These are phyloP conservation scores for Lissonota sp. DNA, from an alignment of 2,888 invertebrate genomes.

Conservation along the genomic window DNA sequence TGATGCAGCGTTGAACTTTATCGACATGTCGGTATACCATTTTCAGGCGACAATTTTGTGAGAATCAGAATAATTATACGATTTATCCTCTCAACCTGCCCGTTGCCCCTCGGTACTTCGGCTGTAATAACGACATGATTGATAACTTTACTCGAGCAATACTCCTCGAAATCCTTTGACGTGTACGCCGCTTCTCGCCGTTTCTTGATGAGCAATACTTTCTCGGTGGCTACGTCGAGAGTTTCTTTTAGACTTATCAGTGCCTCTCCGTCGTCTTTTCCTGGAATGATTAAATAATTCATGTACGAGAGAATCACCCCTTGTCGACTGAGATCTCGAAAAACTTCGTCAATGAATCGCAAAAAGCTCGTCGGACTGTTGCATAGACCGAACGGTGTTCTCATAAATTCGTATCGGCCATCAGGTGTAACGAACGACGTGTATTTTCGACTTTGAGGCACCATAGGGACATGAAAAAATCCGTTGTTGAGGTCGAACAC, in stretches of 20 bases:
- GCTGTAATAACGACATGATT: constrained; percentile 72
- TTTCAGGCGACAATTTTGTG: constrained; percentile 60
- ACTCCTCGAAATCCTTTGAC: constrained; percentile 51
- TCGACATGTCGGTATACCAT: constrained; percentile 18
- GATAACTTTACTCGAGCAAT: constrained; percentile 55
- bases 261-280: constrained; percentile 26
- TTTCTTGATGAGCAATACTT: constrained; percentile 45
- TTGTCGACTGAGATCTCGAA: constrained; percentile 52
- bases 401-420: constrained; percentile 68
- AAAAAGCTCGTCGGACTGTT: constrained; percentile 62
- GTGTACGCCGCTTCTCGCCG: constrained; percentile 68
- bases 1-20: constrained; percentile 6
- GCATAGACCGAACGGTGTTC: constrained; percentile 68
- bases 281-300: constrained; percentile 50
- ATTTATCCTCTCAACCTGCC: constrained; percentile 51
- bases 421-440: constrained; percentile 69
- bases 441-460: constrained; percentile 62
- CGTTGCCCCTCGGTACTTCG: constrained; percentile 68
- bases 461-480: constrained; percentile 70
- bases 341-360: constrained; percentile 60
- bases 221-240: constrained; percentile 18
- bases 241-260: constrained; percentile 15
- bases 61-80: constrained; percentile 59
- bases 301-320: constrained; percentile 22
- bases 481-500: constrained; percentile 68